Evolutionary conservation across 2,888 invertebrate genomes (phyloP).

Genomic region (Abrostola tripartita): DNA sequence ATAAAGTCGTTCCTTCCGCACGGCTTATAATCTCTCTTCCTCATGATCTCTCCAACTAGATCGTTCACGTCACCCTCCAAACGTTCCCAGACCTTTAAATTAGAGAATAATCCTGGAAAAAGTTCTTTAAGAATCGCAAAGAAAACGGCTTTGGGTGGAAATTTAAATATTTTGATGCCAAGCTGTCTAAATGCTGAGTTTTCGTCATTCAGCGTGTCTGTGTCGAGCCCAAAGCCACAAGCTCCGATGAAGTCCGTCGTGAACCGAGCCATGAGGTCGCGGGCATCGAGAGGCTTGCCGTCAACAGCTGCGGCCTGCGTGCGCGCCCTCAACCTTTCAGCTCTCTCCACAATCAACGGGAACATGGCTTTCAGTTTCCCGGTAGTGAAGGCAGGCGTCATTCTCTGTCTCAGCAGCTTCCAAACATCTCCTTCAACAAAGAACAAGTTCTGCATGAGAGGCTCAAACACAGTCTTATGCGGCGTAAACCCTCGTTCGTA

Average conservation of each 20-base stretch:
- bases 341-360: slow-evolving; percentile 64
- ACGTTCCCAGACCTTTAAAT: slow-evolving; percentile 26
- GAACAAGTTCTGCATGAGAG: slow-evolving; percentile 65
- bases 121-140: slow-evolving; percentile 19
- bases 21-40: slow-evolving; percentile 62
- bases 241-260: slow-evolving; percentile 71
- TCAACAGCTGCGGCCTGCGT: slow-evolving; percentile 37
- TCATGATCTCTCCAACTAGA: slow-evolving; percentile 48
- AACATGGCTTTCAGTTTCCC: slow-evolving; percentile 70
- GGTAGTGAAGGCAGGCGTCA: slow-evolving; percentile 67
- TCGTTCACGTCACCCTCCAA: slow-evolving; percentile 35
- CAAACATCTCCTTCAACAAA: slow-evolving; percentile 66
- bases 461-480: slow-evolving; percentile 55
- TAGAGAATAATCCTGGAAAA: slow-evolving; percentile 33
- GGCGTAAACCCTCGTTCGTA: slow-evolving; percentile 51
- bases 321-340: slow-evolving; percentile 58
- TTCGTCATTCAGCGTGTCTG: slow-evolving; percentile 62
- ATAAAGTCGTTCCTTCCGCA: slow-evolving; percentile 65
- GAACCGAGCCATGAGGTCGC: slow-evolving; percentile 69
- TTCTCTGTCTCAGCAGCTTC: slow-evolving; percentile 65
- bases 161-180: slow-evolving; percentile 43
- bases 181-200: slow-evolving; percentile 63
- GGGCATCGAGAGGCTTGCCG: slow-evolving; percentile 55
- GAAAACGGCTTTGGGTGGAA: slow-evolving; percentile 6
- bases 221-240: slow-evolving; percentile 68